phyloP scores from a whole-genome alignment of 2,888 invertebrate species.

The Dolomedes plantarius region DNA sequence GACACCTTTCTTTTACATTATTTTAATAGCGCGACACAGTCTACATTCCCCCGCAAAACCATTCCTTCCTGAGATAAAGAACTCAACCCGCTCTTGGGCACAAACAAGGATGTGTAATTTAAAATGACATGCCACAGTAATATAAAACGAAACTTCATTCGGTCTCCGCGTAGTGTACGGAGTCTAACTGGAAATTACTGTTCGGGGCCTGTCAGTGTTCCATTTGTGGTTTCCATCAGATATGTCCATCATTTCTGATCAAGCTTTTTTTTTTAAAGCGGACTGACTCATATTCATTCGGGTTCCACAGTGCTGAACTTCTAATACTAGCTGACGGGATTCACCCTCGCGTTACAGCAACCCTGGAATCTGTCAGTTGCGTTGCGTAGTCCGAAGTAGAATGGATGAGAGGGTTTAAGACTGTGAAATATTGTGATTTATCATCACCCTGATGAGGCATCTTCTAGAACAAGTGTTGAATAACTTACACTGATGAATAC shows the following conservation, averaged over 20 bases:
- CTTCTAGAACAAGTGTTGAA: too few relatives aligned
- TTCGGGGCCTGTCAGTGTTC: slow-evolving; percentile 40
- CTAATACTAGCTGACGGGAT: neutral
- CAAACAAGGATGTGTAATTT: slow-evolving; percentile 1
- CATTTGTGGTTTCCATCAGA: slow-evolving; percentile 60
- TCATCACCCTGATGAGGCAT: too few relatives aligned
- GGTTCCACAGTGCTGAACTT: neutral
- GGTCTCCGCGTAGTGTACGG: neutral
- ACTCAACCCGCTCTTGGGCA: neutral
- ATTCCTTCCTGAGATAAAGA: neutral
- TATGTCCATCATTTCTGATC: slow-evolving; percentile 54
- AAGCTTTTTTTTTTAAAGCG: slow-evolving; percentile 35
- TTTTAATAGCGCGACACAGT: neutral
- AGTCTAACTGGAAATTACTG: slow-evolving; percentile 53
- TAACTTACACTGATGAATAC: too few relatives aligned
- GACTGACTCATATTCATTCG: slow-evolving; percentile 33
- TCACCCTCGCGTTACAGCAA: neutral
- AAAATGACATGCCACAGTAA: slow-evolving; percentile 2
- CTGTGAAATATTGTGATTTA: neutral
- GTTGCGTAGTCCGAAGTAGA: neutral
- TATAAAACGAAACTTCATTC: neutral
- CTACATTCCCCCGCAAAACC: neutral
- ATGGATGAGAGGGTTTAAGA: neutral
- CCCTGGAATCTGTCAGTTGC: neutral
- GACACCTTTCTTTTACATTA: neutral